Evolutionary conservation across 1,140 invertebrate genomes (phyloP), one percentile per base, ranked within the genome.

Genomic region (Drosophila elegans): DNA sequence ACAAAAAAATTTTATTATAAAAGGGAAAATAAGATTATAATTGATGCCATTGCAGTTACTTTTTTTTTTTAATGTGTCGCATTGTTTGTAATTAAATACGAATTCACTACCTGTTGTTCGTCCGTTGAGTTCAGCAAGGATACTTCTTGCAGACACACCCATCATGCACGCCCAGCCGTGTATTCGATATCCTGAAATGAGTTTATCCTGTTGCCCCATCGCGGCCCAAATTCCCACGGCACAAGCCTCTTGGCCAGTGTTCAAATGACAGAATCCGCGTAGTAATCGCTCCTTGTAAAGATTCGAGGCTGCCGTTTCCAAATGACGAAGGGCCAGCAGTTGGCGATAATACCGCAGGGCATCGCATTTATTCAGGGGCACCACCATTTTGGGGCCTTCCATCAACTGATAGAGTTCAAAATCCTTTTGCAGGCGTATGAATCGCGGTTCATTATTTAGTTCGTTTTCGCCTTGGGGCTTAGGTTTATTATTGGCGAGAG

Each of bases 281-380:
- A 97, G 94, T 32, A 94, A 92, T 92, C 96, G 96, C 73, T 96
- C 95, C 91, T 96, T 96, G 90, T 97, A 99, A 25, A 99, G 93
- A 93, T 97, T 97, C n/a, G 97, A 96, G 51, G 97, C 95, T 9
- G 96, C 95, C 9, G 97, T 97, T 94, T 99, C 98, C 93, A 99
- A 95, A 62, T 97, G 94, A 12, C 98, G 94, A 66, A 99, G 95
- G 0, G 94, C 95, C 83, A 96, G 45, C 25, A 29, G 45, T 48
- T 48, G 45, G 4, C 12, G 11, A 48, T 48, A 96, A 42, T 95
- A 93, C 59, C 95, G 92, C 3, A 97, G 85, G 2, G 97, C 98
- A 86, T 99, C 97, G 59, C 97, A 96, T 74, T 94, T 93, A 1
- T 94, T 95, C 1, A 97, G 73, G 0, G 94, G 95, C 0, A 96